A percentile compares a stretch with the other conserved stretches of the same genome.
phyloP scores from a whole-genome alignment of 2,888 invertebrate genomes.

The Tenthredo amoena region DNA sequence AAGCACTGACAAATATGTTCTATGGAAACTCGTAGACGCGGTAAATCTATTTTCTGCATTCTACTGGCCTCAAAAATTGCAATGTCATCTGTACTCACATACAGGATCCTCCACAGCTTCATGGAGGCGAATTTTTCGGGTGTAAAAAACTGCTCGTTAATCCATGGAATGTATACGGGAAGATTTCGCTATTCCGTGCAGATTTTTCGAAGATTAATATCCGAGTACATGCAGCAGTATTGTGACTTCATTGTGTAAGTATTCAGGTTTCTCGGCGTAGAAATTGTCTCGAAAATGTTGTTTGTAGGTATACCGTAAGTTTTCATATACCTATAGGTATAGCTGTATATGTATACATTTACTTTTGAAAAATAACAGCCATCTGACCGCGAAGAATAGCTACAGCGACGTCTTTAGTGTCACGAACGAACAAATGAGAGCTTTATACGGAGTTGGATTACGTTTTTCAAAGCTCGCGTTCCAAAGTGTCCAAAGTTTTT shows the following conservation, averaged over 20 bases:
- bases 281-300: conserved; percentile 9
- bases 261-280: background rate
- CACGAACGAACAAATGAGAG: conserved; percentile 21
- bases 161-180: background rate
- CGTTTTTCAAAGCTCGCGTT: conserved; percentile 18
- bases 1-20: background rate
- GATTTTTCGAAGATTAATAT: background rate
- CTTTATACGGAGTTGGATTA: conserved; percentile 16
- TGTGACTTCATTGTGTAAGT: background rate
- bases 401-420: conserved; percentile 1
- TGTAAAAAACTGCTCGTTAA: background rate
- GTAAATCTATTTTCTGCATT: background rate
- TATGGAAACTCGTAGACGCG: background rate
- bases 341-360: background rate
- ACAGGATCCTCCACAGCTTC: background rate
- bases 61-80: background rate
- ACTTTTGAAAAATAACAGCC: background rate
- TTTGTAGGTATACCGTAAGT: background rate
- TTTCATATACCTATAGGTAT: background rate
- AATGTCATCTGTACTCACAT: background rate
- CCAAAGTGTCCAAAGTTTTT: conserved; percentile 13
- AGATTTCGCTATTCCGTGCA: background rate
- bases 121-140: background rate
- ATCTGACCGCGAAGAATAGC: conserved; percentile 23
- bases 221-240: background rate